Base-by-base conservation (phyloP, 1,140 invertebrate genomes). In the Leptoteleia sp. region DNA sequence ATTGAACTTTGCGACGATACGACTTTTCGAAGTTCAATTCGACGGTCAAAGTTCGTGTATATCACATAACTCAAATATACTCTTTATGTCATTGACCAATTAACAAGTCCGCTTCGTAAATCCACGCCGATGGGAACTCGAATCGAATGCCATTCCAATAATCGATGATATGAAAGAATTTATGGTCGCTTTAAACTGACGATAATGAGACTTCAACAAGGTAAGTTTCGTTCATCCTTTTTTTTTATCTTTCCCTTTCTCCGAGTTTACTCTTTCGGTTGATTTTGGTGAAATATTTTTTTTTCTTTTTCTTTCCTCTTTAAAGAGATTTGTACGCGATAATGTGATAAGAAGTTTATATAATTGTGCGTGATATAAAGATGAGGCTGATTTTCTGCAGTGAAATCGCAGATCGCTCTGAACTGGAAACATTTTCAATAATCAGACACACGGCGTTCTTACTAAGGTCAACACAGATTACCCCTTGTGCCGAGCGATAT, bases 391-490 rank as follows among this genome's bases (percentile, higher is more conserved):
- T 25, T 25, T 47, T 48, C 48, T 29, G 11, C 19, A 62, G 5
- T 47, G 22, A 27, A 13, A 38, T 42, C 22, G 19, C 17, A 17
- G 31, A 52, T 54, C 29, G 7, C n/a, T 11, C 13, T 52, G 3
- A 31, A 67, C 11, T 54, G 25, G 3, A 61, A 72, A 72, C 27
- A 72, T 59, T 55, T 62, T 37, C 13, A 62, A 47, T 55, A 47
- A 55, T 54, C 35, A 35, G 45, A 40, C 37, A 71, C 37, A 54
- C 38, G 45, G 27, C 6, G 37, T 31, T 38, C 27, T 55, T 22
- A 13, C 57, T 62, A 47, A 64, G 57, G 68, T 72, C 68, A 72
- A 64, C 12, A 25, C 33, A 55, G 57, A 72, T 72, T 72, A 72
- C 45, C 48, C 52, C 42, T 7, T 16, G n/a, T 43, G 16, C 12